Base-by-base conservation (phyloP, 2,888 invertebrate genomes). In the Epiblema foenella region DNA sequence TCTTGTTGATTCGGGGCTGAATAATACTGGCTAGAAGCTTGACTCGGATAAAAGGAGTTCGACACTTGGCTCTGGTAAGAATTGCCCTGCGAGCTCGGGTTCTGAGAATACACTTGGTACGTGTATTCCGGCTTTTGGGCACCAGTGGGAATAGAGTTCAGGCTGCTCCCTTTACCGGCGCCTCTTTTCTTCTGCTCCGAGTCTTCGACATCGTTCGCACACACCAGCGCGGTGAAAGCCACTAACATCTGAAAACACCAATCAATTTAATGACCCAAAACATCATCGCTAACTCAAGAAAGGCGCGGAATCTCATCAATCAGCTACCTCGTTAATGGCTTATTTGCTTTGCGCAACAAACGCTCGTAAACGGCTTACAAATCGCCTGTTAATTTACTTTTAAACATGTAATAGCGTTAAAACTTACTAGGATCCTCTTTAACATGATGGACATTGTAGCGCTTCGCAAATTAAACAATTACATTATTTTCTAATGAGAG, bases 121-220 rank as follows among this genome's bases (percentile, higher is more conserved):
- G 89, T 88, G 69, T 90, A 90, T n/a, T 93, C 93, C 24, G 87
- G 88, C 65, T 94, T 94, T 77, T 93, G 93, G 7, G 88, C 87
- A 54, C 92, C 91, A 0, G 89, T 87, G 1, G 91, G 87, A 10
- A 94, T 89, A 0, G 91, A 78, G 74, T 94, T 94, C 57, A 93
- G 73, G 51, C 80, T 85, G 17, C 84, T 89, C 2, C 86, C 81
- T 75, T 91, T 91, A 8, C 86, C 89, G 1, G 85, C 88, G 12
- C 90, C 93, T 73, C 93, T 83, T 75, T 94, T 94, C 82, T 92
- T 93, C 76, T 89, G 89, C 59, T 93, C 93, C 1, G 73, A 80
- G 39, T 93, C 93, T 56, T 93, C 93, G 3, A 85, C 81, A 66
- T 93, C 93, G 49, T 85, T 89, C 51, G 86, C 83, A 71, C 83